Evolutionary conservation across 2,113 vertebrate species (phyloP).

Genomic region (Oceanites oceanicus): DNA sequence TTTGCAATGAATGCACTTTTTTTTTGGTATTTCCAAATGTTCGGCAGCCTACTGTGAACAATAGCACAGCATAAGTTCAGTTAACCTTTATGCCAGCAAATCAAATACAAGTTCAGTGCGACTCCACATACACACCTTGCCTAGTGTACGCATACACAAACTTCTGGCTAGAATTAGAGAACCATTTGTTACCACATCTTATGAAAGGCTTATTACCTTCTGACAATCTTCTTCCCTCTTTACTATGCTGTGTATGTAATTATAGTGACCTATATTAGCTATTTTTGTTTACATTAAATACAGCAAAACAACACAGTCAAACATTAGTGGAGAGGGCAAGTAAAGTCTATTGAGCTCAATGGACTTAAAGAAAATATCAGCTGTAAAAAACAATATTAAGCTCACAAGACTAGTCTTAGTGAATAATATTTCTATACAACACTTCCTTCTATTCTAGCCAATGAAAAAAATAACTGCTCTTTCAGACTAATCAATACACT

Average conservation of each 20-base stretch:
- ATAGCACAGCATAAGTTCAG: accelerated
- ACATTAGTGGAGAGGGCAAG: background rate
- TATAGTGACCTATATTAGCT: background rate
- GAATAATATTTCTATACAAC: background rate
- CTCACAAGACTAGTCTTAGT: background rate
- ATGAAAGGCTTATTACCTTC: background rate
- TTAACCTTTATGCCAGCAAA: background rate
- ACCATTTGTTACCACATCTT: background rate
- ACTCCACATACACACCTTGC: background rate
- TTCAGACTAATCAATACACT: constrained; percentile 5
- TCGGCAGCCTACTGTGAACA: background rate
- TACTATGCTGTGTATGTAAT: background rate
- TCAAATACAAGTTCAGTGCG: background rate
- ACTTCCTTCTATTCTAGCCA: background rate
- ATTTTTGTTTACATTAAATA: background rate
- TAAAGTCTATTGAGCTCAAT: background rate
- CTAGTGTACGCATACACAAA: background rate
- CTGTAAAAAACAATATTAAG: background rate
- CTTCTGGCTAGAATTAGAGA: background rate
- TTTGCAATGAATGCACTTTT: background rate
- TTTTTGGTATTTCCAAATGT: background rate
- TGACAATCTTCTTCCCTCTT: background rate
- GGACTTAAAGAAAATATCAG: background rate
- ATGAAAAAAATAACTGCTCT: background rate
- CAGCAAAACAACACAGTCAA: background rate